These are phyloP conservation scores for Zosterops lateralis DNA, from an alignment of 2,113 vertebrate genomes.

Conservation along the genomic window DNA sequence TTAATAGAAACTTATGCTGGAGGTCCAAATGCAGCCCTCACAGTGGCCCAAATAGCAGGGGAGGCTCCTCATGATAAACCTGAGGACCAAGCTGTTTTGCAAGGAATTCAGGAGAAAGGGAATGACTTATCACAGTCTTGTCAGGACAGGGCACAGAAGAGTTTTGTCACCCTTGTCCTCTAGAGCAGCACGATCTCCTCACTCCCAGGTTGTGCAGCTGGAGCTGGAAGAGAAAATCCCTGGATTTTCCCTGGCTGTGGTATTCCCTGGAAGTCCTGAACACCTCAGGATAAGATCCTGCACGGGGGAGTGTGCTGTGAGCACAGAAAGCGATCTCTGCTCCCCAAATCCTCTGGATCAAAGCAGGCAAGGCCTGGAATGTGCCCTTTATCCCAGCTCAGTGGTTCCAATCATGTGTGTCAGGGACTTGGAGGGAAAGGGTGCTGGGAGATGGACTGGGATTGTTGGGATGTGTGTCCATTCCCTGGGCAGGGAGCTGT, in stretches of 20 bases:
- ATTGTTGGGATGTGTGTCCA: not conserved
- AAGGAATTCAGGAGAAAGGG: not conserved
- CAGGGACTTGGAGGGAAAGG: not conserved
- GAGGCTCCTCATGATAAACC: not conserved
- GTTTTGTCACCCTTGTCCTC: not conserved
- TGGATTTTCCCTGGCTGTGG: not conserved
- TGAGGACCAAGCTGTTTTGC: too few species aligned
- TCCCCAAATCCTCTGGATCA: not conserved
- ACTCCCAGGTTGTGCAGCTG: rapidly evolving
- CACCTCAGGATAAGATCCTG: not conserved
- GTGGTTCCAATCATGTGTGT: not conserved
- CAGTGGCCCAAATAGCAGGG: not conserved
- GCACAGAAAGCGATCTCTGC: rapidly evolving
- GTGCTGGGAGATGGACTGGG: not conserved
- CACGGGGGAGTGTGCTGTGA: rapidly evolving
- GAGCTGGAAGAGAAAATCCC: not conserved
- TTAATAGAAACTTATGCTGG: not conserved
- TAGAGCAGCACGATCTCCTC: rapidly evolving
- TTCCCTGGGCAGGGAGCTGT: not conserved
- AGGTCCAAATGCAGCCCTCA: not conserved
- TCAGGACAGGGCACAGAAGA: not conserved
- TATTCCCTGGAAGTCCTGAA: not conserved
- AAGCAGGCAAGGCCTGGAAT: not conserved
- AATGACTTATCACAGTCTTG: rapidly evolving
- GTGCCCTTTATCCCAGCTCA: not conserved